Percentiles rank a stretch among this genome's conserved stretches.
Evolutionary conservation across 1,140 invertebrate genomes (phyloP).

Genomic region (Drosophila kanapiae): DNA sequence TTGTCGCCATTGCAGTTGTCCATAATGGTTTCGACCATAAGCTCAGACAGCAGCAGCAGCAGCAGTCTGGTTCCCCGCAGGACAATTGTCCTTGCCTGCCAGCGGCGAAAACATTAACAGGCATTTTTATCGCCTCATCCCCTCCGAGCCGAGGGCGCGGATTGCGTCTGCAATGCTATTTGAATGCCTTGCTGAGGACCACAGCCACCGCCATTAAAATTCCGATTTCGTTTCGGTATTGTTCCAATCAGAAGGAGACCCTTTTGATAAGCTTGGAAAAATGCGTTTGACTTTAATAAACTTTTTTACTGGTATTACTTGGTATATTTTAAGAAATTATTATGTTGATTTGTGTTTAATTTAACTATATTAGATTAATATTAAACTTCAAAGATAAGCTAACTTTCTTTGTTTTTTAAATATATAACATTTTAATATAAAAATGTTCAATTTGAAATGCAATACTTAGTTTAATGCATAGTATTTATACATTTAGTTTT

Average conservation of each 20-base stretch:
- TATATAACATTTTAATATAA: too few relatives aligned
- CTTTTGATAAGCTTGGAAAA: conserved; percentile 13
- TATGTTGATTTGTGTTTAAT: neutral
- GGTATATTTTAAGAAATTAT: neutral
- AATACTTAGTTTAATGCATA: too few relatives aligned
- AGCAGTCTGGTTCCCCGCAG: conserved; percentile 49
- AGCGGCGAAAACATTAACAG: conserved; percentile 70
- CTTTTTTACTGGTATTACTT: conserved; percentile 3
- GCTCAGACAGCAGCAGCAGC: conserved; percentile 43
- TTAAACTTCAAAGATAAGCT: neutral
- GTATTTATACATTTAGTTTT: too few relatives aligned
- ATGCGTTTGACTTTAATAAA: neutral
- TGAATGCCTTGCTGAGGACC: conserved; percentile 27
- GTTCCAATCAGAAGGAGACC: neutral
- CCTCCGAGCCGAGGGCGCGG: conserved; percentile 14
- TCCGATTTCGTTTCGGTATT: conserved; percentile 27
- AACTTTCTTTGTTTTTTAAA: too few relatives aligned
- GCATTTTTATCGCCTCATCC: conserved; percentile 62
- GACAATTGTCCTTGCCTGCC: conserved; percentile 61
- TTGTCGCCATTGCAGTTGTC: conserved; percentile 79
- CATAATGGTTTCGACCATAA: conserved; percentile 75
- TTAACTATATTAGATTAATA: too few relatives aligned
- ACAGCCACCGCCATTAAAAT: conserved; percentile 25
- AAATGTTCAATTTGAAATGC: too few relatives aligned
- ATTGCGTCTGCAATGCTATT: conserved; percentile 38